Evolutionary conservation across 2,113 vertebrate species (phyloP).

Genomic region (Erpornis zantholeuca): DNA sequence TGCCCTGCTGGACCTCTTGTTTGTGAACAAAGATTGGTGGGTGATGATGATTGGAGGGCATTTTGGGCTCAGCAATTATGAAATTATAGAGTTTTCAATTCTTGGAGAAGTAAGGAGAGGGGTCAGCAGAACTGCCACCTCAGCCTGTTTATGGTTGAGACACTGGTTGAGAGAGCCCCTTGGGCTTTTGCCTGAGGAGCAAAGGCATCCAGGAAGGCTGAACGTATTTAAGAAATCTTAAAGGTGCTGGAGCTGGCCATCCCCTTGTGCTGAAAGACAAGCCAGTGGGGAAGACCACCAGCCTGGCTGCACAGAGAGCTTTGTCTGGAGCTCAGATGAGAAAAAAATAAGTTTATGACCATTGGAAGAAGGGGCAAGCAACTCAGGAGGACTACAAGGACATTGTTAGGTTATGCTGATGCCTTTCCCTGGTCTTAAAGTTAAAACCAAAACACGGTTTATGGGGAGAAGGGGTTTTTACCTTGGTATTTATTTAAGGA

Average conservation of each 20-base stretch:
- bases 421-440: no score
- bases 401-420: not conserved
- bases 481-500: no score
- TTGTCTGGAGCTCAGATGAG: not conserved
- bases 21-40: not conserved
- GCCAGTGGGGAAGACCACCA: not conserved
- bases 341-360: not conserved
- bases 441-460: no score
- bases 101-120: not conserved
- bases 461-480: no score
- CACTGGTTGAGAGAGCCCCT: not conserved
- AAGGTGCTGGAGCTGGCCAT: not conserved
- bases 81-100: not conserved
- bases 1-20: not conserved
- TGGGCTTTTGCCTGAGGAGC: not conserved
- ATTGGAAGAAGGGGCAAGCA: not conserved
- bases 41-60: not conserved
- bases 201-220: not conserved
- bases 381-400: not conserved
- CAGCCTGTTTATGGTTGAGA: fast-evolving
- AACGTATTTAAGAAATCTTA: not conserved
- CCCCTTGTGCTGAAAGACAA: not conserved
- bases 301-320: not conserved
- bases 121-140: not conserved
- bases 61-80: not conserved